phyloP scores from a whole-genome alignment of 2,113 vertebrate species.

The Procavia capensis region DNA sequence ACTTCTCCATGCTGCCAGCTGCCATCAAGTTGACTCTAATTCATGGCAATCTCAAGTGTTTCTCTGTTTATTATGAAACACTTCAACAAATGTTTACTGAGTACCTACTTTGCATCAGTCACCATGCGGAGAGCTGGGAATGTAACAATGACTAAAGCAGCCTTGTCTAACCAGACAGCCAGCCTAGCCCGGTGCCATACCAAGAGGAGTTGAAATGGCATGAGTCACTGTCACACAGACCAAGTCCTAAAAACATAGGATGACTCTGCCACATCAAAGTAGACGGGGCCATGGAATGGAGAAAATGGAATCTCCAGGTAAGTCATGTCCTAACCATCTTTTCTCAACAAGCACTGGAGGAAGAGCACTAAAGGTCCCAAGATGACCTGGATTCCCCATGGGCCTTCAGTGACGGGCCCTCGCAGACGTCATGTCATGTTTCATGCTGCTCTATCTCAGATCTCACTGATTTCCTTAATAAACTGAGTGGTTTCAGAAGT shows the following conservation, averaged over 20 bases:
- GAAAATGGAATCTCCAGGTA: no score
- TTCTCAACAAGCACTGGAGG: neutral
- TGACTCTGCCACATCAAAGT: neutral
- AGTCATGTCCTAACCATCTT: neutral
- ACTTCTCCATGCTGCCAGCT: neutral
- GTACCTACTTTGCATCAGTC: neutral
- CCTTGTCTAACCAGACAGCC: fast-evolving
- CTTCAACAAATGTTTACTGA: neutral
- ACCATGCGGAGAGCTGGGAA: fast-evolving
- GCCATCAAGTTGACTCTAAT: neutral
- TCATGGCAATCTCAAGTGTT: neutral
- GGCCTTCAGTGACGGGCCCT: neutral
- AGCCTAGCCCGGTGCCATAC: fast-evolving
- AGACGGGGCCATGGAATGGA: neutral
- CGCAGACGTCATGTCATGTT: fast-evolving
- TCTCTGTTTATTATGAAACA: no score
- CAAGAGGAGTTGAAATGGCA: neutral
- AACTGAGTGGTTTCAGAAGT: neutral
- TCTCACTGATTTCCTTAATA: neutral
- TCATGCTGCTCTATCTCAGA: neutral
- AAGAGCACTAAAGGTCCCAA: neutral
- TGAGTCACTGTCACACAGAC: neutral
- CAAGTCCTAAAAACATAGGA: neutral
- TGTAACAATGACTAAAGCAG: fast-evolving
- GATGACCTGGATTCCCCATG: neutral